Conservation (phyloP, 2,797 vertebrate species). For the Propithecus deckenii region DNA sequence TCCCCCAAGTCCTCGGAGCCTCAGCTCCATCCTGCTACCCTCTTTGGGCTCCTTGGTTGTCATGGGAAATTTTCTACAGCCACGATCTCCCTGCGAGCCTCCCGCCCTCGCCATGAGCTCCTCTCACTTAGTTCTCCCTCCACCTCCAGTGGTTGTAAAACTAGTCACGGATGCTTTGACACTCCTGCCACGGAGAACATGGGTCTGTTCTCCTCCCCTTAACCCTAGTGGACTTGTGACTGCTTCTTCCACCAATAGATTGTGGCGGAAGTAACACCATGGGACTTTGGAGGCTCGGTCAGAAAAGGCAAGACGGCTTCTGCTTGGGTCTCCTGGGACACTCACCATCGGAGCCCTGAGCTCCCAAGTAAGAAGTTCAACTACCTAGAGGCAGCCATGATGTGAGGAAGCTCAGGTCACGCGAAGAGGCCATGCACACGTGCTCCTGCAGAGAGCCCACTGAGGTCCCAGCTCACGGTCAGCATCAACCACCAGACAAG, state of each 20-base stretch:
- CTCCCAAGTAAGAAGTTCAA: neutral
- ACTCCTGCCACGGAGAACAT: neutral
- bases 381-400: neutral
- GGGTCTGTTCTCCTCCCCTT: neutral
- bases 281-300: neutral
- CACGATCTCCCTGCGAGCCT: accelerated
- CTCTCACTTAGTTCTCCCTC: accelerated
- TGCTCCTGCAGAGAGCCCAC: too few relatives aligned
- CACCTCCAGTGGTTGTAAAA: neutral
- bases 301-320: neutral
- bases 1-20: accelerated
- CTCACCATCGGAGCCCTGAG: neutral
- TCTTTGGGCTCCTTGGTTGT: accelerated
- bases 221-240: neutral
- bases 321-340: neutral
- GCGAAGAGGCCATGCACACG: accelerated
- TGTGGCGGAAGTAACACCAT: neutral
- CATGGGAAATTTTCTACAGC: too few relatives aligned
- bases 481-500: neutral
- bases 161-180: neutral
- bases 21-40: neutral
- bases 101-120: accelerated
- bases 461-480: accelerated
- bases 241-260: neutral
- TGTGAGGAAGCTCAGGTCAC: too few relatives aligned